Evolutionary conservation across 2,888 invertebrate genomes (phyloP), one percentile per base, ranked within the genome.

Genomic region (Tuta absoluta): DNA sequence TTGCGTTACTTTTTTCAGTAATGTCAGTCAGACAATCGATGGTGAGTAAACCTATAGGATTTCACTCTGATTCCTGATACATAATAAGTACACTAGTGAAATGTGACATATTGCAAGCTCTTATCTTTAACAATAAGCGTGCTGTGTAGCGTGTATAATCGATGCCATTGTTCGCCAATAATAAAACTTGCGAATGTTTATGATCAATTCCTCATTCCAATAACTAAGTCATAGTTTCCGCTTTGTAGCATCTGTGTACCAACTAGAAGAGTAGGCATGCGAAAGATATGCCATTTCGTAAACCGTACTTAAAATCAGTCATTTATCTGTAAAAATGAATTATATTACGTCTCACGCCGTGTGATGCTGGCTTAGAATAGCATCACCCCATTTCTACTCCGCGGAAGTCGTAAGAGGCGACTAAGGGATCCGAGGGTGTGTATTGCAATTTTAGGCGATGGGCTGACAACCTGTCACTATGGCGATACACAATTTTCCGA

Each of bases 101-200:
- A 74, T 70, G 72, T 80, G 81, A 81, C 81, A 77, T 75, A 76
- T 76, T 78, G 80, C 81, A 81, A 82, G 76, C 72, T 70, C 68
- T 69, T 63, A 57, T 61, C 63, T 67, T 21, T 21, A 49, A 49
- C 49, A 24, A 24, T 23, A 14, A 53, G 51, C 23, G 4, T 53
- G 14, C 2, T 23, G 51, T 23, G 70, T 65, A 41, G 69, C 68
- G 71, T 71, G 62, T 65, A 72, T 72, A 73, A 75, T 76, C 72
- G 63, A 66, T 51, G 58, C 75, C 70, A 83, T 84, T 84, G 84
- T 87, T 82, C 82, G 78, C 70, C 78, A 81, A 84, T 73, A 51
- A 67, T 64, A 65, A 68, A 66, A 58, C 62, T 62, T 72, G 70
- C 77, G 80, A 82, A 80, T 84, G 81, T 84, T 78, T 77, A 75